These are phyloP conservation scores for Psophia crepitans DNA, from an alignment of 2,113 vertebrate species.

Conservation along the genomic window DNA sequence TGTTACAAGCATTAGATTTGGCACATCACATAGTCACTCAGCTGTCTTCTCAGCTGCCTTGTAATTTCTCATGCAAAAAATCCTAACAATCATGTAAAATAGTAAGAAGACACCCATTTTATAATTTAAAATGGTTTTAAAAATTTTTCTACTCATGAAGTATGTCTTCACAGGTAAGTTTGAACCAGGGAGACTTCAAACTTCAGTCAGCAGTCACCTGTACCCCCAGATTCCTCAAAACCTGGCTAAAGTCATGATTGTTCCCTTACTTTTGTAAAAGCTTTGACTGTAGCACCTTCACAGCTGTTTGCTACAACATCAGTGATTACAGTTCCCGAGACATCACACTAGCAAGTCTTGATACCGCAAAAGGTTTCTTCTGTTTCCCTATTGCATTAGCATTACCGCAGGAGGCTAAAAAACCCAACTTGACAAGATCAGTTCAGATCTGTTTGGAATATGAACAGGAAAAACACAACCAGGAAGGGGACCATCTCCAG, in stretches of 20 bases:
- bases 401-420: not conserved
- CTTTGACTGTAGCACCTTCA: not conserved
- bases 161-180: not conserved
- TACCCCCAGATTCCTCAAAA: not conserved
- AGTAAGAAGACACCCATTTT: not conserved
- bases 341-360: not conserved
- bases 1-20: not conserved
- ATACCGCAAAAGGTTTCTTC: not conserved
- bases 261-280: not conserved
- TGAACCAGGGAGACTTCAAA: not conserved
- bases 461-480: not conserved
- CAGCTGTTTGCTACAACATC: not conserved
- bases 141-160: not conserved
- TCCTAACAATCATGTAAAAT: not conserved
- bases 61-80: not conserved
- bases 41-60: not conserved
- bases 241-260: not conserved
- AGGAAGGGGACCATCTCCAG: not conserved
- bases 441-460: too few relatives aligned
- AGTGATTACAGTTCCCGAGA: not conserved
- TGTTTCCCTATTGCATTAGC: not conserved
- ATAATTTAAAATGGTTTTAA: not conserved
- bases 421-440: not conserved
- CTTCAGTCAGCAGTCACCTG: not conserved
- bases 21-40: not conserved